Conservation (phyloP, 2,113 vertebrate genomes). For the Notarius quadriscutis region DNA sequence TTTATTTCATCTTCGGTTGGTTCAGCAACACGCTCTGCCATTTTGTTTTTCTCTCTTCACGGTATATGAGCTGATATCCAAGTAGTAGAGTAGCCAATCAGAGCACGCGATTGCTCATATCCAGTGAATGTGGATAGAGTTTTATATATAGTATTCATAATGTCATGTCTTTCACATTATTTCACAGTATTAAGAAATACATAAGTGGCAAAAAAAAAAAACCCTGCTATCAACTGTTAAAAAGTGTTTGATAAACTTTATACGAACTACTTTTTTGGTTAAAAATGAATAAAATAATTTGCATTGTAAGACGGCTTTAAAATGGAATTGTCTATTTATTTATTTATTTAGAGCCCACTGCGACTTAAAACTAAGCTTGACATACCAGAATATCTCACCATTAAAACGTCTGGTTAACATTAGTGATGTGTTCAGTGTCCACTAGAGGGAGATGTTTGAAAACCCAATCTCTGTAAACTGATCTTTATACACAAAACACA, state of each 20-base stretch:
- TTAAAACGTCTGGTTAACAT: neutral
- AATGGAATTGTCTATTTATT: neutral
- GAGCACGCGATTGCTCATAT: no score
- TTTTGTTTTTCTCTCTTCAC: no score
- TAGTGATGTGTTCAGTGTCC: slow-evolving; percentile 45
- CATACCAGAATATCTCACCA: neutral
- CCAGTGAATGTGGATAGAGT: no score
- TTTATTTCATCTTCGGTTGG: no score
- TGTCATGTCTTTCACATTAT: no score
- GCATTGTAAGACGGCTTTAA: neutral
- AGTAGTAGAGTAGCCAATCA: no score
- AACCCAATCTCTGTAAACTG: slow-evolving; percentile 54
- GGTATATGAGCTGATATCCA: no score
- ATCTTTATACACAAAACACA: slow-evolving; percentile 33
- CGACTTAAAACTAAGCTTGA: neutral
- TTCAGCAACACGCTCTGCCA: no score
- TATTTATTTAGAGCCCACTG: neutral
- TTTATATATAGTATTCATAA: no score
- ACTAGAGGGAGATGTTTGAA: slow-evolving; percentile 73
- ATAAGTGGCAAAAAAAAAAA: neutral
- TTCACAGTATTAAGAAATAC: neutral
- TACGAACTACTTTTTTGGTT: neutral
- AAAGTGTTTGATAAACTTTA: neutral
- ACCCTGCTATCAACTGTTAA: neutral
- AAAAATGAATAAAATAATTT: neutral